Evolutionary conservation across 1,140 invertebrate genomes (phyloP).

Genomic region (Cardiocondyla obscurior): DNA sequence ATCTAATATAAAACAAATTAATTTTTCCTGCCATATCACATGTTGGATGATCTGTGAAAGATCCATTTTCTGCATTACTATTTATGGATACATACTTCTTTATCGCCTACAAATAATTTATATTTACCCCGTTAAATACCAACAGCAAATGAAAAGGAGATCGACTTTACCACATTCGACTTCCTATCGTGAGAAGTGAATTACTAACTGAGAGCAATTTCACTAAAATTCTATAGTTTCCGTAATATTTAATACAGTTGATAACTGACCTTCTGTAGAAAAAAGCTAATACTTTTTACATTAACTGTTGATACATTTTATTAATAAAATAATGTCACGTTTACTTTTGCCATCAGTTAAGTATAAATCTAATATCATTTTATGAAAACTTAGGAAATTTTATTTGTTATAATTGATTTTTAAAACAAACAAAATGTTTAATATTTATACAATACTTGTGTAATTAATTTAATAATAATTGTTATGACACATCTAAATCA

Average conservation of each 20-base stretch:
- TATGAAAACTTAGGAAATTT: not conserved
- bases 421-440: not conserved
- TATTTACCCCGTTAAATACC: not conserved
- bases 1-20: slow-evolving; percentile 1
- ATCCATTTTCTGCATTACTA: not conserved
- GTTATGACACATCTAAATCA: no score
- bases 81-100: not conserved
- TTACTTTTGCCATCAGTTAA: not conserved
- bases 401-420: not conserved
- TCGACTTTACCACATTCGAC: not conserved
- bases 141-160: not conserved
- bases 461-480: not conserved
- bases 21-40: slow-evolving; percentile 25
- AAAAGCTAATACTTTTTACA: not conserved
- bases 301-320: not conserved
- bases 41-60: not conserved
- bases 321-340: not conserved
- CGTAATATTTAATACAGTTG: no score
- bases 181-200: no score
- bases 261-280: no score
- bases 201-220: no score
- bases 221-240: no score
- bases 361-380: not conserved
- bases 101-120: not conserved
- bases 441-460: not conserved